phyloP scores from a whole-genome alignment of 2,888 invertebrate genomes.

The Epinotia nisella region DNA sequence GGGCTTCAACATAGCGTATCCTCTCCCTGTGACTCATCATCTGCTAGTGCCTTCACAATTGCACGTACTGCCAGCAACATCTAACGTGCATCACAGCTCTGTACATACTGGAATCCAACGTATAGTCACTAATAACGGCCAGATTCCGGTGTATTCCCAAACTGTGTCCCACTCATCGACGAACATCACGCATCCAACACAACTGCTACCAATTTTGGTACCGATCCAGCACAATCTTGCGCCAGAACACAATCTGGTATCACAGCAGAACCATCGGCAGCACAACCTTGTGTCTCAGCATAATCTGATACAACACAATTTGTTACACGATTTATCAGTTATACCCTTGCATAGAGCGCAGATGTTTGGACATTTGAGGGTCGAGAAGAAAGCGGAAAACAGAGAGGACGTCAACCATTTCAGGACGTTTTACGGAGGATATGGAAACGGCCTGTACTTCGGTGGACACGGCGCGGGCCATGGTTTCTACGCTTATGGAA shows the following conservation, averaged over 20 bases:
- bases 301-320: not conserved
- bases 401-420: conserved; percentile 62
- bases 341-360: conserved; percentile 68
- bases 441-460: conserved; percentile 69
- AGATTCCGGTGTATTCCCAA: conserved; percentile 60
- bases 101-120: conserved; percentile 57
- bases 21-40: conserved; percentile 60
- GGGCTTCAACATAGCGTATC: conserved; percentile 53
- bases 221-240: conserved; percentile 52
- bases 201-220: conserved; percentile 62
- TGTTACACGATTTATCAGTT: conserved; percentile 69
- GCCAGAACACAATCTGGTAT: not conserved
- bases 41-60: conserved; percentile 60
- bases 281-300: conserved; percentile 14
- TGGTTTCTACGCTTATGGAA: conserved; percentile 74
- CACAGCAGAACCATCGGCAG: not conserved
- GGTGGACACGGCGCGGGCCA: conserved; percentile 78
- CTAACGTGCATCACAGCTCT: conserved; percentile 60
- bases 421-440: conserved; percentile 73
- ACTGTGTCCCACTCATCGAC: conserved; percentile 57
- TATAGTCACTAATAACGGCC: conserved; percentile 55
- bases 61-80: conserved; percentile 68
- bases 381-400: conserved; percentile 57
- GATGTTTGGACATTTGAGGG: conserved; percentile 56
- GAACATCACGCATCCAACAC: conserved; percentile 61